A percentile compares a stretch with the other conserved stretches of the same genome.
These are phyloP conservation scores for Scaeva pyrastri DNA, from an alignment of 2,888 invertebrate species.

Conservation along the genomic window DNA sequence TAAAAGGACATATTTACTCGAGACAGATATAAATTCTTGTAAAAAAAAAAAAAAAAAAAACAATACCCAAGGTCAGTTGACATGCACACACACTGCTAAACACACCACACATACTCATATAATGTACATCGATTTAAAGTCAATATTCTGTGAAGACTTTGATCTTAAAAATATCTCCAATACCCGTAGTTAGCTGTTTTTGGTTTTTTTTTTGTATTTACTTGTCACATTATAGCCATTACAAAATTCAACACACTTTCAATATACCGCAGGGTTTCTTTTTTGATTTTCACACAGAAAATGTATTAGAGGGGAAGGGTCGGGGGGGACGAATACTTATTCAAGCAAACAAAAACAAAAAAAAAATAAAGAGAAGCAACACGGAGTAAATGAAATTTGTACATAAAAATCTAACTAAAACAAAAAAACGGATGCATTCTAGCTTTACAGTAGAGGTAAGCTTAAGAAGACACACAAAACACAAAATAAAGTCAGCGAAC, in stretches of 20 bases:
- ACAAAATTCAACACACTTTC: conserved; percentile 28
- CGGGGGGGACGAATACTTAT: neutral
- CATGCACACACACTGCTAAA: too few species aligned
- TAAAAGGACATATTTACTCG: conserved; percentile 15
- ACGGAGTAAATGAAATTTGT: neutral
- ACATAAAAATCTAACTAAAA: neutral
- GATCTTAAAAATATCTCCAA: neutral
- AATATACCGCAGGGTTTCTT: conserved; percentile 3
- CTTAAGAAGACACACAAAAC: neutral
- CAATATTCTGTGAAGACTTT: neutral
- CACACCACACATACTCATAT: neutral
- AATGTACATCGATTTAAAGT: neutral
- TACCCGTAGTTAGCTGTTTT: neutral
- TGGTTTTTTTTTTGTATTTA: neutral
- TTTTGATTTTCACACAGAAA: conserved; percentile 10
- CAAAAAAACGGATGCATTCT: neutral
- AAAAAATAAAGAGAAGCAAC: neutral
- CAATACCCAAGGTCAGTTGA: neutral
- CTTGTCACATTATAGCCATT: conserved; percentile 21
- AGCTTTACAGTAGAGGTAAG: neutral
- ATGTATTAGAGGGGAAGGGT: neutral
- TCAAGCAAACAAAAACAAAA: neutral
- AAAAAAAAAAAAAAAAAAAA: neutral
- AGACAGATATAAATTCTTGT: conserved; percentile 13
- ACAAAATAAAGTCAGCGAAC: neutral